Base-by-base conservation (phyloP, 1,140 invertebrate species). In the Drosophila parabipectinata region DNA sequence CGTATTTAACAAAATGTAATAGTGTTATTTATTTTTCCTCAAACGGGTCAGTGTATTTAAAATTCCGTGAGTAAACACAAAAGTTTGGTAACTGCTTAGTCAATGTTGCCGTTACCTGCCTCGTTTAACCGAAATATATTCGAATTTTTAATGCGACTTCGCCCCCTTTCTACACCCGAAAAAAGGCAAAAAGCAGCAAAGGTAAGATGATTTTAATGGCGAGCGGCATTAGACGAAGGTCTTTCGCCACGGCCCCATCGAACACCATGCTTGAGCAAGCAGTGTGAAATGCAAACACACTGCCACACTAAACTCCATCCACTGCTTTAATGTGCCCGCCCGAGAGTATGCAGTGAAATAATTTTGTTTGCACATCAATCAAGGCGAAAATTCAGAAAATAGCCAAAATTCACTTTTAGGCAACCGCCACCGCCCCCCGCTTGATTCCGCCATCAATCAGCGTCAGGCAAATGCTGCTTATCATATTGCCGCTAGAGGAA, bases 121-220 rank as follows among this genome's bases (percentile, higher is more conserved):
- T 67, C 63, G 59, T 67, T 67, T 63, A 64, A 64, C 59, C 63
- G 63, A 67, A 67, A 67, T 67, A 34, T 64, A 67, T 67, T 64
- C 52, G 41, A 60, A 80, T 73, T 81, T 82, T 81, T 75, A 80
- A 77, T 82, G 72, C 47, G 52, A 57, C 79, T 45, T 30, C 45
- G 63, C 32, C 58, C 58, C 6, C n/a, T 0, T 2, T 10, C 18
- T 21, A 47, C 4, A 30, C 28, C 45, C 61, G 58, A 3, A 14
- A 64, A 55, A 56, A 41, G 18, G 34, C 24, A 53, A 55, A 62
- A 45, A 55, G 66, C 32, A 26, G 44, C 10, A 47, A 59, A 66
- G 54, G 54, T 37, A 53, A 55, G 44, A 62, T 34, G 37, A 55
- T 53, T 59, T 47, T 72, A 53, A 61, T 50, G 48, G 69, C 47